Conservation (phyloP, 2,888 invertebrate species). For the Drosophila mettleri region DNA sequence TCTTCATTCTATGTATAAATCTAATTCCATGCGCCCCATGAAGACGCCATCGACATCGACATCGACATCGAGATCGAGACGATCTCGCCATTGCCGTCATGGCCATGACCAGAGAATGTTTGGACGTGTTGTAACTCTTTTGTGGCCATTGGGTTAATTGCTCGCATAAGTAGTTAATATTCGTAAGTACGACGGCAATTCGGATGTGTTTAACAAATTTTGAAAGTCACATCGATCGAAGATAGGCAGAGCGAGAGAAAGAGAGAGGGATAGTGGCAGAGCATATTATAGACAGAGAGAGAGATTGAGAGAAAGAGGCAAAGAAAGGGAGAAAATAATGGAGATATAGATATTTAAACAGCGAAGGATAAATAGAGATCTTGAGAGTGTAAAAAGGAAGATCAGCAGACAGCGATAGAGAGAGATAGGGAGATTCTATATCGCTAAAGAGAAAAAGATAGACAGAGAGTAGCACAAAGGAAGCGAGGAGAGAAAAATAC, state of each 20-base stretch:
- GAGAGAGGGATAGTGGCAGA: too few relatives aligned
- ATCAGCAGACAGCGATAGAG: too few relatives aligned
- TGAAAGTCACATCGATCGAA: conserved; percentile 42
- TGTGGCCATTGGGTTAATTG: conserved; percentile 60
- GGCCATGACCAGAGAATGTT: conserved; percentile 63
- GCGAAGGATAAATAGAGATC: too few relatives aligned
- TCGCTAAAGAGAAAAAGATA: too few relatives aligned
- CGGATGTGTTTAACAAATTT: conserved; percentile 24
- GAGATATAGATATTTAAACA: too few relatives aligned
- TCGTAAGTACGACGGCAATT: conserved; percentile 26
- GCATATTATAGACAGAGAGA: too few relatives aligned
- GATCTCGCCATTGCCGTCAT: conserved; percentile 22
- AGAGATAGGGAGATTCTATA: too few relatives aligned
- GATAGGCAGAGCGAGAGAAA: not conserved
- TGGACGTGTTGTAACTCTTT: conserved; percentile 57
- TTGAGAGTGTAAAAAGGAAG: too few relatives aligned
- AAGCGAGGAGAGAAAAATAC: not conserved
- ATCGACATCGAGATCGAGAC: conserved; percentile 11
- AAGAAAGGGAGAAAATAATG: too few relatives aligned
- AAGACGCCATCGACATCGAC: conserved; percentile 43
- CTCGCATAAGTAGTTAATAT: conserved; percentile 54
- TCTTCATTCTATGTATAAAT: conserved; percentile 60
- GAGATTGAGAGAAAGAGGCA: too few relatives aligned
- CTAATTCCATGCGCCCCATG: conserved; percentile 59
- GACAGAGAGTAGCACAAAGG: not conserved